A percentile compares a stretch with the other conserved stretches of the same genome.
phyloP scores from a whole-genome alignment of 2,113 vertebrate genomes.

The Oceanites oceanicus region DNA sequence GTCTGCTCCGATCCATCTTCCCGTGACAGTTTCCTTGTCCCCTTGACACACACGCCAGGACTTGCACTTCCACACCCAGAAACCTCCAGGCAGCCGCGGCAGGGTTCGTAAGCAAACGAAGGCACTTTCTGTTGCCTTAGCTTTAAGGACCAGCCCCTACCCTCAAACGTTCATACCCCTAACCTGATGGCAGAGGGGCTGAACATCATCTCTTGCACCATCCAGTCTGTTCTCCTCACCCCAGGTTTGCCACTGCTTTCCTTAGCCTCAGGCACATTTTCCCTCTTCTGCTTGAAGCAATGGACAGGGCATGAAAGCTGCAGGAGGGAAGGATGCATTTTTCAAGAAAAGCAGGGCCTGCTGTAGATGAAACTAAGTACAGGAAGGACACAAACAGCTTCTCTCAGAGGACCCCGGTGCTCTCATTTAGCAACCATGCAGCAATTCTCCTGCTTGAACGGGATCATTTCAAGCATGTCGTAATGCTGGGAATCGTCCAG shows the following conservation, averaged over 20 bases:
- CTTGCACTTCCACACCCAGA: conserved; percentile 30
- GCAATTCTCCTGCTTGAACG: neutral
- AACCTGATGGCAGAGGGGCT: neutral
- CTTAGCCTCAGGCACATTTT: neutral
- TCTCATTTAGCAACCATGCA: neutral
- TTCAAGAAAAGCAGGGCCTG: neutral
- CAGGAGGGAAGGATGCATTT: neutral
- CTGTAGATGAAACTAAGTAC: neutral
- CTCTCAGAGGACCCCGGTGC: neutral
- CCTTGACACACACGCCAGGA: neutral
- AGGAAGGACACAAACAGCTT: neutral
- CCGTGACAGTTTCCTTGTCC: neutral
- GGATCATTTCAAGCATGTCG: neutral
- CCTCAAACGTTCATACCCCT: neutral
- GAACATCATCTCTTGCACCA: neutral
- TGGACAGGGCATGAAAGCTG: neutral
- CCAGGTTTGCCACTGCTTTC: neutral
- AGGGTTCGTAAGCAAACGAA: neutral
- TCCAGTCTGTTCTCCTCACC: neutral
- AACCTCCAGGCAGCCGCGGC: neutral
- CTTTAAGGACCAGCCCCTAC: neutral
- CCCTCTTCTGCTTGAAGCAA: neutral
- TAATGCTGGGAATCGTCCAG: neutral
- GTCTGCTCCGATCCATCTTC: conserved; percentile 10
- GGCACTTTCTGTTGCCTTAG: neutral